A percentile compares a stretch with the other conserved stretches of the same genome.
Evolutionary conservation across 2,113 vertebrate genomes (phyloP).

Genomic region (Ageneiosus marmoratus): DNA sequence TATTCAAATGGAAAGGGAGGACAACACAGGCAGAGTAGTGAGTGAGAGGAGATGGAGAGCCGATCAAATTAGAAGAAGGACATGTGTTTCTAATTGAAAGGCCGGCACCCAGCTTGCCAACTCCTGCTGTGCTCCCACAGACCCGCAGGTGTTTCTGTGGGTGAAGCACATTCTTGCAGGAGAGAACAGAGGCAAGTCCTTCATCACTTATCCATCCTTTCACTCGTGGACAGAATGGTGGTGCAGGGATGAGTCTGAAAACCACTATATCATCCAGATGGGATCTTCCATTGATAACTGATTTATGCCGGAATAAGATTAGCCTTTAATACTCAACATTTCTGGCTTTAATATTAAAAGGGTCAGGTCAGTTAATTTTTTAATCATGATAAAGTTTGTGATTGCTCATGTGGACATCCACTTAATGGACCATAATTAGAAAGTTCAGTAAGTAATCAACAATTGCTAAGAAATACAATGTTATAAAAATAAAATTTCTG

Average conservation of each 20-base stretch:
- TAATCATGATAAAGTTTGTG: neutral
- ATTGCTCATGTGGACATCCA: neutral
- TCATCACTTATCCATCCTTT: conserved; percentile 20
- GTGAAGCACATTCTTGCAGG: conserved; percentile 43
- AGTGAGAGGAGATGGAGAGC: neutral
- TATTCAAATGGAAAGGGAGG: conserved; percentile 38
- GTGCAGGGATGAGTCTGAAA: conserved; percentile 8
- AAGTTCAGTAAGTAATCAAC: neutral
- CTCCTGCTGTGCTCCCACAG: conserved; percentile 48
- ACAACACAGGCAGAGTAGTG: conserved; percentile 11
- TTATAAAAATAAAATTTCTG: neutral
- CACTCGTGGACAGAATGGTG: neutral
- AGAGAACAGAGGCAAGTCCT: conserved; percentile 21
- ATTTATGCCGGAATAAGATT: neutral
- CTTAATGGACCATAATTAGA: neutral
- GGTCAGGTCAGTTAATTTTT: neutral
- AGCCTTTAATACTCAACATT: neutral
- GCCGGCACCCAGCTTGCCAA: conserved; percentile 28
- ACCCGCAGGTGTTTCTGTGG: conserved; percentile 42
- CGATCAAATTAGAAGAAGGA: conserved; percentile 36
- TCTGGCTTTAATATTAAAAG: neutral
- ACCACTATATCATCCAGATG: conserved; percentile 17
- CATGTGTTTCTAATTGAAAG: conserved; percentile 60
- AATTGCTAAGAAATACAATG: neutral
- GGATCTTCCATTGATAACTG: neutral